These are phyloP conservation scores for Shinisaurus crocodilurus DNA, from an alignment of 2,113 vertebrate species.

Conservation along the genomic window DNA sequence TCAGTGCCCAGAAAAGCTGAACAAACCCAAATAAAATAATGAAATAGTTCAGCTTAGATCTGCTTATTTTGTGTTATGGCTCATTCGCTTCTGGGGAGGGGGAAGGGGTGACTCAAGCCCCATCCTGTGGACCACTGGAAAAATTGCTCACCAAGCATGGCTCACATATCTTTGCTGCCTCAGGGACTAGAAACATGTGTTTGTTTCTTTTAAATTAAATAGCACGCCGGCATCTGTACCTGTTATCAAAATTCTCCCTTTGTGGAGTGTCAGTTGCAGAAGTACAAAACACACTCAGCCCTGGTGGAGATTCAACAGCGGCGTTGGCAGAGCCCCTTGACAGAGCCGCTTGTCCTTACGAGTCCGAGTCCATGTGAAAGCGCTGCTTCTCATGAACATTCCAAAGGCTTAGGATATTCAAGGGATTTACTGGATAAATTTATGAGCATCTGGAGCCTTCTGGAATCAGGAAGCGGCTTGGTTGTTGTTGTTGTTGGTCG, in stretches of 20 bases:
- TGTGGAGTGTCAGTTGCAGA: background rate
- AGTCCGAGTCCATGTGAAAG: background rate
- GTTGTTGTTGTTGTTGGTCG: too few relatives aligned
- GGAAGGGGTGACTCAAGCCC: background rate
- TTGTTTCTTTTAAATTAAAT: background rate
- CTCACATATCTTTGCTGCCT: background rate
- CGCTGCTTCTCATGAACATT: background rate
- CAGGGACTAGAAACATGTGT: background rate
- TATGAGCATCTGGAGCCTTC: background rate
- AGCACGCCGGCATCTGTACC: background rate
- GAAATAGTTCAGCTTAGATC: background rate
- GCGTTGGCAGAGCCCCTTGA: background rate
- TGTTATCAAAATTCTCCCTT: background rate
- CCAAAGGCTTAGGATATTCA: background rate
- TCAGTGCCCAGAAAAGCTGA: background rate
- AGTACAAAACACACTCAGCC: background rate
- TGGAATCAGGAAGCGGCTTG: background rate
- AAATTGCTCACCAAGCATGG: background rate
- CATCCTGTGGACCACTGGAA: background rate
- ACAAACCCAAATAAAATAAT: too few relatives aligned
- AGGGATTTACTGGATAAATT: background rate
- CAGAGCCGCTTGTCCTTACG: background rate
- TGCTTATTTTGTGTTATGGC: background rate
- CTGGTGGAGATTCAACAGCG: background rate
- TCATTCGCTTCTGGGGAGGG: background rate